These are phyloP conservation scores for Megaceryle maxima DNA, from an alignment of 2,113 vertebrate species.

Conservation along the genomic window DNA sequence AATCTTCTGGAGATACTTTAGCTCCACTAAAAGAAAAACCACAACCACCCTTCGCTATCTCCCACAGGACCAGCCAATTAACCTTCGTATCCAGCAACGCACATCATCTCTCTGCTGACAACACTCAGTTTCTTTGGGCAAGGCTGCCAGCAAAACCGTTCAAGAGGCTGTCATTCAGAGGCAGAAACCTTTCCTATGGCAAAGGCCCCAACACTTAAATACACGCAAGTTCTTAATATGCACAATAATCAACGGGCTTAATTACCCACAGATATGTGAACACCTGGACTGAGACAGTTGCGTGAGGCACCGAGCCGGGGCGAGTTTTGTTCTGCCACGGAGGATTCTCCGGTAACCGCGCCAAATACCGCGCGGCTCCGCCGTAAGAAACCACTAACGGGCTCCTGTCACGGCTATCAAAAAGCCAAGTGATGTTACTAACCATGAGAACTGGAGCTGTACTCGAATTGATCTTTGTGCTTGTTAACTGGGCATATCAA, in stretches of 20 bases:
- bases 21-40: not conserved
- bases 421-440: not conserved
- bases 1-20: not conserved
- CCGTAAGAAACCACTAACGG: fast-evolving
- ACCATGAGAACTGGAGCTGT: not conserved
- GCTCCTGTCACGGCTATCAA: not conserved
- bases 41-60: fast-evolving
- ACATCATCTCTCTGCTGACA: not conserved
- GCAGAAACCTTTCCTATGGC: not conserved
- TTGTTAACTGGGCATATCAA: not conserved
- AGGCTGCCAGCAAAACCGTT: not conserved
- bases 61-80: not conserved
- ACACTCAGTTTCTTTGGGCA: not conserved
- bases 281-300: not conserved
- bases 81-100: not conserved
- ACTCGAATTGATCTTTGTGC: not conserved
- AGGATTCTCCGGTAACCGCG: fast-evolving
- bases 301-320: fast-evolving
- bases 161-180: not conserved
- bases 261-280: not conserved
- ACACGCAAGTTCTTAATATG: fast-evolving
- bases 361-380: fast-evolving
- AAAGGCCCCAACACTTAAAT: not conserved
- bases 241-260: not conserved
- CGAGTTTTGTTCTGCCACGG: fast-evolving